phyloP scores from a whole-genome alignment of 2,888 invertebrate species.

The Plagodis pulveraria region DNA sequence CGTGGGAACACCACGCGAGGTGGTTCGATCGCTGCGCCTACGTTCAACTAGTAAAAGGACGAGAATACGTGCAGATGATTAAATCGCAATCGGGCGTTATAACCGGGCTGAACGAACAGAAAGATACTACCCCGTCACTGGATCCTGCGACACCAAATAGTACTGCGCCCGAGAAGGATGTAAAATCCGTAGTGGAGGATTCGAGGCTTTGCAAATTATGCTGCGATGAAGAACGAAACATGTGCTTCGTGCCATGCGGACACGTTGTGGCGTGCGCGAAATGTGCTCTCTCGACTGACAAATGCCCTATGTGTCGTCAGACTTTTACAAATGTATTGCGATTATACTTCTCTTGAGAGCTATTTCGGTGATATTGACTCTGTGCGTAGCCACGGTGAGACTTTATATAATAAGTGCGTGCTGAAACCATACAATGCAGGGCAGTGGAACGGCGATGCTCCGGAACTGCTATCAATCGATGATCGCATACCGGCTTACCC shows the following conservation, averaged over 20 bases:
- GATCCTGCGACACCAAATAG: slow-evolving; percentile 27
- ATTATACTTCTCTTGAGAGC: slow-evolving; percentile 77
- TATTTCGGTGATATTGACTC: too few species aligned
- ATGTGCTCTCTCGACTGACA: slow-evolving; percentile 94
- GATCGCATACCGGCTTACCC: too few species aligned
- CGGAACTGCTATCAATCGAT: too few species aligned
- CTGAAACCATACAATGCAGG: too few species aligned
- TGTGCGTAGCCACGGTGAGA: too few species aligned
- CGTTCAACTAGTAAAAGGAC: too few species aligned
- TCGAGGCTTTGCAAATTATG: slow-evolving; percentile 95
- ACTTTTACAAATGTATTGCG: slow-evolving; percentile 76
- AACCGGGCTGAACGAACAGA: slow-evolving; percentile 54
- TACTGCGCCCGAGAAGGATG: slow-evolving; percentile 34
- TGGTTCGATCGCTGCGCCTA: too few species aligned
- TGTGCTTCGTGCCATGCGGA: slow-evolving; percentile 97
- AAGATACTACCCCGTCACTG: slow-evolving; percentile 40
- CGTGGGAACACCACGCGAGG: too few species aligned
- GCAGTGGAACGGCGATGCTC: too few species aligned
- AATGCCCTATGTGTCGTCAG: slow-evolving; percentile 94
- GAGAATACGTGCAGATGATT: slow-evolving; percentile 71
- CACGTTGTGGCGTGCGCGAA: slow-evolving; percentile 97
- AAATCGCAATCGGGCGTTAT: slow-evolving; percentile 80
- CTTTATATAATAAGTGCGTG: too few species aligned
- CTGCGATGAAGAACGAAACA: slow-evolving; percentile 93
- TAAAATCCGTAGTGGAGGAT: slow-evolving; percentile 68